These are phyloP conservation scores for Sclerurus mexicanus DNA, from an alignment of 2,113 vertebrate genomes.

Conservation along the genomic window DNA sequence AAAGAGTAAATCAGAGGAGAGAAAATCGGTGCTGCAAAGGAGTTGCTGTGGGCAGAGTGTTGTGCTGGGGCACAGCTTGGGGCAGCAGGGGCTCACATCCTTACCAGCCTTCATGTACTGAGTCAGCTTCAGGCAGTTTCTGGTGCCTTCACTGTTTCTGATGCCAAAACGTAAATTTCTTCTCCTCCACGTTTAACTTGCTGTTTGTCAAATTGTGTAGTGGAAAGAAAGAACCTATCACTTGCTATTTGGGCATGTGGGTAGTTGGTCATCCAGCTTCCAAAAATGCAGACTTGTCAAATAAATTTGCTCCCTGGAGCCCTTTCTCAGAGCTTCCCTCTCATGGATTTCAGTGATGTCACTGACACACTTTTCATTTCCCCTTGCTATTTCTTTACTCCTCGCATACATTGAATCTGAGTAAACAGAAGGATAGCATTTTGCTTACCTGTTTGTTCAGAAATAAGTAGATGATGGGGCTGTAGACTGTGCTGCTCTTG, in stretches of 20 bases:
- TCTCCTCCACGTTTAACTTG: background rate
- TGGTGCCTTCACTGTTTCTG: background rate
- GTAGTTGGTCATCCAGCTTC: background rate
- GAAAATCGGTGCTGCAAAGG: background rate
- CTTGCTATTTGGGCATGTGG: background rate
- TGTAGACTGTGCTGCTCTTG: conserved; percentile 79
- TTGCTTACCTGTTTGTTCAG: conserved; percentile 80
- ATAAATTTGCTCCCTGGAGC: background rate
- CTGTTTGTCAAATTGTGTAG: background rate
- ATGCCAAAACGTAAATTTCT: background rate
- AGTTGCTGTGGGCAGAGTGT: background rate
- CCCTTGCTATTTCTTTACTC: background rate
- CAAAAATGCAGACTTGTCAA: background rate
- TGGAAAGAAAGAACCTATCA: background rate
- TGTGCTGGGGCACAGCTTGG: rapidly evolving
- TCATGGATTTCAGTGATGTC: background rate
- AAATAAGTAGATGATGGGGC: conserved; percentile 79
- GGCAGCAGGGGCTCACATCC: background rate
- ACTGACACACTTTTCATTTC: background rate
- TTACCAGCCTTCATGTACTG: rapidly evolving
- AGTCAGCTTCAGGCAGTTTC: background rate
- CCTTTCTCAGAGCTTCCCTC: background rate
- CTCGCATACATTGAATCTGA: background rate
- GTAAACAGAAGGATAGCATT: rapidly evolving
- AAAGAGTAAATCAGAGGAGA: background rate